Conservation (phyloP, 1,140 invertebrate genomes). For the Saxidomus purpurata region DNA sequence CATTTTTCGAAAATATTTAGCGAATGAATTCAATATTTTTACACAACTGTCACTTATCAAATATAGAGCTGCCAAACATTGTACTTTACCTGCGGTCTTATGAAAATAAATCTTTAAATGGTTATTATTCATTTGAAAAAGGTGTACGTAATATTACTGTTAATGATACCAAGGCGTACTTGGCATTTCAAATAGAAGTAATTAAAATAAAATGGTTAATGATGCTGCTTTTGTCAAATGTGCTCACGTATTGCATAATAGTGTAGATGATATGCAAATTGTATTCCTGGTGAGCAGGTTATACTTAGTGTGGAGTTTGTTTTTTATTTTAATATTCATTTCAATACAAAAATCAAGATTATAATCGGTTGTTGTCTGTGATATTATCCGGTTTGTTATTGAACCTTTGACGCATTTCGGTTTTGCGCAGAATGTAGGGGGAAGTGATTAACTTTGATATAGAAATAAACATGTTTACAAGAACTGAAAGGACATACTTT, state of each 20-base stretch:
- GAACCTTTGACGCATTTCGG: no score
- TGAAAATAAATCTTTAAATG: neutral
- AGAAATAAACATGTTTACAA: neutral
- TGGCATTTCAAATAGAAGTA: neutral
- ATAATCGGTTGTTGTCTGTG: no score
- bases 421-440: no score
- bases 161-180: neutral
- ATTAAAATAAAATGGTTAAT: no score
- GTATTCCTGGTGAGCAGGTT: no score
- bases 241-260: no score
- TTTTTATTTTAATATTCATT: no score
- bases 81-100: neutral
- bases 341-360: no score
- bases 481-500: neutral
- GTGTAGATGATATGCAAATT: no score
- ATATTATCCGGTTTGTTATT: no score
- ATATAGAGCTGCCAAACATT: neutral
- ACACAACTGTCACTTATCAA: slow-evolving; percentile 3
- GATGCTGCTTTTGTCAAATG: neutral
- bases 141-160: neutral
- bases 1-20: neutral
- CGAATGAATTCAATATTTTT: slow-evolving; percentile 5
- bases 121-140: neutral
- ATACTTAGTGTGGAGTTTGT: no score
- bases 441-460: neutral